Evolutionary conservation across 1,140 invertebrate species (phyloP).

Genomic region (Marisa cornuarietis): DNA sequence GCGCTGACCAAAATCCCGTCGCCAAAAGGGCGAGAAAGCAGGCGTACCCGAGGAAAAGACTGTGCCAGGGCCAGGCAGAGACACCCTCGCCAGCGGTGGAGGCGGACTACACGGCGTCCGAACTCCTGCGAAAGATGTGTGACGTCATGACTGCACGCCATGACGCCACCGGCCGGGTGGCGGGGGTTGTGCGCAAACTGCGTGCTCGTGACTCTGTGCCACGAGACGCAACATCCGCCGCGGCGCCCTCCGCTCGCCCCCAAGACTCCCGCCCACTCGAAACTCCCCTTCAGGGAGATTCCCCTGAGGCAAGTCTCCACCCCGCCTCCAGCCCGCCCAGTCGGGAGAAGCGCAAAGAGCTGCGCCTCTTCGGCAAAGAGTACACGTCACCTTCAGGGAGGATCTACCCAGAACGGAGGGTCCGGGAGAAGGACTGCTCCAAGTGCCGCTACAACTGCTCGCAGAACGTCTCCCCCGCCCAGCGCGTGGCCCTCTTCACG

Average conservation of each 20-base stretch:
- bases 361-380: constrained; percentile 18
- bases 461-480: background rate
- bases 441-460: constrained; percentile 22
- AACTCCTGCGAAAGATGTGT: no score
- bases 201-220: no score
- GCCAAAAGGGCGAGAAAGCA: background rate
- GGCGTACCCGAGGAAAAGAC: background rate
- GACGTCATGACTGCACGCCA: no score
- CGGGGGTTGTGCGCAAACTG: no score
- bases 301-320: no score
- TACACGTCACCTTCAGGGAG: constrained; percentile 15
- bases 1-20: background rate
- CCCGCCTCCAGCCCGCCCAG: background rate
- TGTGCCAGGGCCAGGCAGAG: background rate
- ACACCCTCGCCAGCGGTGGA: no score
- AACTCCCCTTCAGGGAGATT: no score
- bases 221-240: no score
- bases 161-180: no score
- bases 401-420: constrained; percentile 9
- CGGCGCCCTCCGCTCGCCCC: no score
- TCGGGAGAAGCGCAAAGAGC: constrained; percentile 1
- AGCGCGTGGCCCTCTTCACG: constrained; percentile 12
- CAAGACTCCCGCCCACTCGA: no score
- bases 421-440: constrained; percentile 17
- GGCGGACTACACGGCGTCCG: no score